A percentile compares a stretch with the other conserved stretches of the same genome.
Evolutionary conservation across 1,140 invertebrate species (phyloP).

Genomic region (Drosophila melanogaster): Release_6_plus_ISO1_MT NT_033779.5:10751001-10751500

Average conservation of each 20-base stretch:
- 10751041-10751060: constrained; percentile 19
- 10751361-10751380: constrained; percentile 63
- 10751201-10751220: constrained; percentile 54
- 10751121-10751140: constrained; percentile 74
- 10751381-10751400: constrained; percentile 78
- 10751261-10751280: constrained; percentile 8
- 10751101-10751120: constrained; percentile 53
- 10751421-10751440: constrained; percentile 62
- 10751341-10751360: constrained; percentile 62
- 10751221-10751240: constrained; percentile 46
- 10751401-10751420: constrained; percentile 45
- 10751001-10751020: constrained; percentile 10
- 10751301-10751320: constrained; percentile 55
- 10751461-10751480: constrained; percentile 59
- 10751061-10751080: constrained; percentile 22
- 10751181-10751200: constrained; percentile 38
- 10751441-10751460: constrained; percentile 34
- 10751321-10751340: constrained; percentile 45
- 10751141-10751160: constrained; percentile 47
- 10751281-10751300: constrained; percentile 27
- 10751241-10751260: constrained; percentile 12
- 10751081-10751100: constrained; percentile 58
- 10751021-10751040: constrained; percentile 51
- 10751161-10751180: constrained; percentile 4
- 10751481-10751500: constrained; percentile 38